Conservation (phyloP, 2,113 vertebrate species). For the Nanger granti region DNA sequence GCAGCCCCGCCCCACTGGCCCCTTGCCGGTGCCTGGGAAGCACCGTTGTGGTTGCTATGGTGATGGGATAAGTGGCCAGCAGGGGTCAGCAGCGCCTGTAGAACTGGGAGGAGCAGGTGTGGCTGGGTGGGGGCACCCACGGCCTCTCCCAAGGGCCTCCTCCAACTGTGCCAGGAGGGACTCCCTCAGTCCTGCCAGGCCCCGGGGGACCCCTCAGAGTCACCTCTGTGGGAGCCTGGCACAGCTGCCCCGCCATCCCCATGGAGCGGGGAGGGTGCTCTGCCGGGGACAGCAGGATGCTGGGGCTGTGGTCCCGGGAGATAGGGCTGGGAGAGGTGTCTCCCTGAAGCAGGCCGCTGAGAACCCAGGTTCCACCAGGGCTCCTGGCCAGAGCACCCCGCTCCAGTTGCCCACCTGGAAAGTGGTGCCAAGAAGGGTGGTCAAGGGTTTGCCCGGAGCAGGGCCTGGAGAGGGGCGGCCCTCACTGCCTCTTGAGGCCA, state of each 20-base stretch:
- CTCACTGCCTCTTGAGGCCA: rapidly evolving
- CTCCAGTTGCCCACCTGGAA: background rate
- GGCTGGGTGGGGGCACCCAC: rapidly evolving
- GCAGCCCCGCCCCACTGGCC: background rate
- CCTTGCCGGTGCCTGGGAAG: background rate
- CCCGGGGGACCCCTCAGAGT: background rate
- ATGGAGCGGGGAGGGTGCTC: background rate
- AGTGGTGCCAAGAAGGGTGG: rapidly evolving
- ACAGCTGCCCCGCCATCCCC: rapidly evolving
- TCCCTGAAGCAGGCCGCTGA: rapidly evolving
- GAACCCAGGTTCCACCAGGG: background rate
- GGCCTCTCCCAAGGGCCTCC: background rate
- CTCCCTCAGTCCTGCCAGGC: background rate
- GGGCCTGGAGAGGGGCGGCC: rapidly evolving
- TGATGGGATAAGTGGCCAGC: conserved; percentile 28
- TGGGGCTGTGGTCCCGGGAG: background rate
- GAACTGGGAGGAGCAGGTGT: background rate
- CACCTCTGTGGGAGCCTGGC: background rate
- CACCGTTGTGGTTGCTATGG: background rate
- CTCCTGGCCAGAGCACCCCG: too few species aligned
- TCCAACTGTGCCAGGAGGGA: background rate
- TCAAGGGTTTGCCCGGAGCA: background rate
- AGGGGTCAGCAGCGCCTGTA: conserved; percentile 58
- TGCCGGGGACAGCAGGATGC: background rate
- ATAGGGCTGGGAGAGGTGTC: rapidly evolving